Conservation (phyloP, 2,797 vertebrate species). For the Aotus griseimembra region DNA sequence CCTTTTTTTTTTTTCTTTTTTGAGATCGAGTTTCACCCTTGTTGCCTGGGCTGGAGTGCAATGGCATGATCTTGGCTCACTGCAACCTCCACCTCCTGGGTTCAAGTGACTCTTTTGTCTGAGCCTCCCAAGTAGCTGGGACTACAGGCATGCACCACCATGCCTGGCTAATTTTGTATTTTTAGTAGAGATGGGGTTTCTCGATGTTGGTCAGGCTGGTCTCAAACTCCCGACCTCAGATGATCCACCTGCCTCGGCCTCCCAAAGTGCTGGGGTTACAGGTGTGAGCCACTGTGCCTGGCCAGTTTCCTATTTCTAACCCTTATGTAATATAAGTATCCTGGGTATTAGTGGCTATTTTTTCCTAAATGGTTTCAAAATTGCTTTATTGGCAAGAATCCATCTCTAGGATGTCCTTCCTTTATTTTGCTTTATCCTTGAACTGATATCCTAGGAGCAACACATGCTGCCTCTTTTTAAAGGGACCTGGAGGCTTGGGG, state of each 20-base stretch:
- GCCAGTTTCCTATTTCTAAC: not conserved
- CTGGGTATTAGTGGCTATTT: not conserved
- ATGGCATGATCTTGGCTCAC: not conserved
- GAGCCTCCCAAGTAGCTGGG: not conserved
- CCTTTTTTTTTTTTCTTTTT: not conserved
- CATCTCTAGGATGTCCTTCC: not conserved
- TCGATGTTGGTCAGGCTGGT: not conserved
- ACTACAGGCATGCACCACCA: not conserved
- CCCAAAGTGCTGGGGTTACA: not conserved
- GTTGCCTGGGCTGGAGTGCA: not conserved
- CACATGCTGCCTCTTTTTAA: not conserved
- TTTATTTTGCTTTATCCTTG: not conserved
- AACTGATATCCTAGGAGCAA: not conserved
- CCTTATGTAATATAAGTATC: not conserved
- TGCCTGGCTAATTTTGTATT: not conserved
- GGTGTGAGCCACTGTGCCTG: not conserved
- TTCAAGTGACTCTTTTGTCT: not conserved
- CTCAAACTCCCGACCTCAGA: not conserved
- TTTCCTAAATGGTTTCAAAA: not conserved
- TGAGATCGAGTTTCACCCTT: not conserved
- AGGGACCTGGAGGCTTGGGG: not conserved
- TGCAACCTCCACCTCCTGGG: not conserved
- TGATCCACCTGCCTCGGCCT: not conserved
- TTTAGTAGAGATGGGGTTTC: not conserved
- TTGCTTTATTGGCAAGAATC: constrained; percentile 15